Conservation (phyloP, 2,113 vertebrate species). For the Nerophis lumbriciformis region DNA sequence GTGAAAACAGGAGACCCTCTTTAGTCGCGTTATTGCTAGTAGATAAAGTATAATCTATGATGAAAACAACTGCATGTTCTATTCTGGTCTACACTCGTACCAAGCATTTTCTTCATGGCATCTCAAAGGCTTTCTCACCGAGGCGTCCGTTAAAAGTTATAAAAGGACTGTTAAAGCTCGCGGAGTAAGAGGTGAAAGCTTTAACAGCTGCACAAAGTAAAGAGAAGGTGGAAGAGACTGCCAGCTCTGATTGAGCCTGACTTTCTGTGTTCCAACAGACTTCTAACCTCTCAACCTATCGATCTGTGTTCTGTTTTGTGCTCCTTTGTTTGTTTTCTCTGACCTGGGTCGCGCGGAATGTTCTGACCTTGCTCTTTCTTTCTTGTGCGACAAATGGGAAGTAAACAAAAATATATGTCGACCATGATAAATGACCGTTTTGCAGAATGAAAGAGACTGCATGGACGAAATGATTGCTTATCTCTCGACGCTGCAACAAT, state of each 20-base stretch:
- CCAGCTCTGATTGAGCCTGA: constrained; percentile 15
- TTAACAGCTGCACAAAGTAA: constrained; percentile 4
- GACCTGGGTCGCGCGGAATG: constrained; percentile 23
- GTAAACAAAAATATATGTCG: background rate
- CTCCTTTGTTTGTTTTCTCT: constrained; percentile 38
- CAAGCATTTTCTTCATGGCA: background rate
- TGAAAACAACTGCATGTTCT: constrained; percentile 11
- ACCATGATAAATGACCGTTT: too few relatives aligned
- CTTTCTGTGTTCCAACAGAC: constrained; percentile 15
- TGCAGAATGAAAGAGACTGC: too few relatives aligned
- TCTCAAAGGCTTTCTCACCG: background rate
- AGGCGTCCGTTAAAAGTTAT: background rate
- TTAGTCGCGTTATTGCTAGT: background rate
- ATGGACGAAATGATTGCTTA: too few relatives aligned
- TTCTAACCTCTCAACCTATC: constrained; percentile 33
- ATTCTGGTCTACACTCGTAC: constrained; percentile 10
- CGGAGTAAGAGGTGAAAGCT: background rate
- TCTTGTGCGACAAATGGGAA: background rate
- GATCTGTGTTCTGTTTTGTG: constrained; percentile 31
- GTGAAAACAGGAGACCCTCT: constrained; percentile 1
- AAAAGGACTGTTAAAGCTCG: background rate
- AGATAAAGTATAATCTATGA: constrained; percentile 18
- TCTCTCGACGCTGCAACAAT: too few relatives aligned
- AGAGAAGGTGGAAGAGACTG: constrained; percentile 1
- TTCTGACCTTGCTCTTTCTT: constrained; percentile 19